Conservation (phyloP, 1,140 invertebrate species). For the Odontomachus brunneus region DNA sequence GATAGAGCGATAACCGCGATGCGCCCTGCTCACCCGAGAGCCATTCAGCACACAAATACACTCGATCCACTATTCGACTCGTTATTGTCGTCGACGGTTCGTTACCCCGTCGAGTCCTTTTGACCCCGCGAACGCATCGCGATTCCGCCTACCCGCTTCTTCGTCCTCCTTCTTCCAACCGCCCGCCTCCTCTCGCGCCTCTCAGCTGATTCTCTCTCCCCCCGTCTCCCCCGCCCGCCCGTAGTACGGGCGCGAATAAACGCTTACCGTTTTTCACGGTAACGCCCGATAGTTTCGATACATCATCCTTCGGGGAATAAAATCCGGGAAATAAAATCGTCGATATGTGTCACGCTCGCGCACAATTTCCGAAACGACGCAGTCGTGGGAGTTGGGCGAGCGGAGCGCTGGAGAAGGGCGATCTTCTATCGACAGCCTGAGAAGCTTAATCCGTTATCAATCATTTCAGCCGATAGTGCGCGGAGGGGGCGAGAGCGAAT, state of each 20-base stretch:
- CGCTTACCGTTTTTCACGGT: conserved; percentile 36
- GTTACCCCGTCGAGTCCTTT: conserved; percentile 73
- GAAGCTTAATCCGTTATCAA: conserved; percentile 18
- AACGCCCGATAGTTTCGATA: conserved; percentile 40
- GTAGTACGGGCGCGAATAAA: background rate
- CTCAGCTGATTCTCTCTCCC: background rate
- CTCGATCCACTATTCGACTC: conserved; percentile 67
- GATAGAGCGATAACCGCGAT: conserved; percentile 69
- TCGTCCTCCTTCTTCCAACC: background rate
- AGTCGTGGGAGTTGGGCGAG: background rate
- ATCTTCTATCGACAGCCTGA: background rate
- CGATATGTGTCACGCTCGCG: conserved; percentile 15
- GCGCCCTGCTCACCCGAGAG: conserved; percentile 46
- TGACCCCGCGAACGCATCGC: conserved; percentile 61
- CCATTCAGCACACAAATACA: conserved; percentile 67
- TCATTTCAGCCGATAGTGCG: background rate
- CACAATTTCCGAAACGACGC: conserved; percentile 5
- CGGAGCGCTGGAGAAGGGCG: no score
- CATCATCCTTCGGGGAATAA: conserved; percentile 27
- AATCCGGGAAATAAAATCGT: conserved; percentile 47
- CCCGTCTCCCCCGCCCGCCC: background rate
- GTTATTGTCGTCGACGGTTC: conserved; percentile 74
- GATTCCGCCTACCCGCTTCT: conserved; percentile 1
- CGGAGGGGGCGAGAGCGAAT: background rate
- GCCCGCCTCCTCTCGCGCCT: no score